Conservation (phyloP, 2,888 invertebrate genomes). For the Glyphotaelius pellucidus region DNA sequence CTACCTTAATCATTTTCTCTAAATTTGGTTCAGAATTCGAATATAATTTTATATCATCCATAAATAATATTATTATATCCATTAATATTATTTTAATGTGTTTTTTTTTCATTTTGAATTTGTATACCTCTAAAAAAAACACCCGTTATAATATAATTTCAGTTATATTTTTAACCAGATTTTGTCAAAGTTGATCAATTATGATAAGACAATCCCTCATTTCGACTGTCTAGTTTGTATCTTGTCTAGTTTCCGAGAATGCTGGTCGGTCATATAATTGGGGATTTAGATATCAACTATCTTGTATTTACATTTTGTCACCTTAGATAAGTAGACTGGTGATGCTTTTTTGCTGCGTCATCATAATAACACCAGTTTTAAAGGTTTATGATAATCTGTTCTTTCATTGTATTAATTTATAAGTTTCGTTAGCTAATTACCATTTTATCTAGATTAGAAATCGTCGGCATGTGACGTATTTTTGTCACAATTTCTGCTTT, state of each 20-base stretch:
- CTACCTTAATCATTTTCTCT: too few species aligned
- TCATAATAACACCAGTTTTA: background rate
- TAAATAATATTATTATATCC: too few species aligned
- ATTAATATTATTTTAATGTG: too few species aligned
- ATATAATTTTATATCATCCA: too few species aligned
- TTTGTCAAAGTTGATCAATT: background rate
- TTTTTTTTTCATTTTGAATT: too few species aligned
- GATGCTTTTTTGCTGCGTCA: background rate
- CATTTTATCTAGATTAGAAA: background rate
- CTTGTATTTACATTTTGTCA: background rate
- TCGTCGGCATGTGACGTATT: background rate
- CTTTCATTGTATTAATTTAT: too few species aligned
- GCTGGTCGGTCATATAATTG: background rate
- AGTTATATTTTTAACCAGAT: background rate
- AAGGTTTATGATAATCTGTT: background rate
- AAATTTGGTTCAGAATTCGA: too few species aligned
- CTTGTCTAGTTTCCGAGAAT: background rate
- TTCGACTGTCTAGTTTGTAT: too few species aligned
- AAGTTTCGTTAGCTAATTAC: background rate
- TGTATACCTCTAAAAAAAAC: too few species aligned
- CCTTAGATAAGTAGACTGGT: background rate
- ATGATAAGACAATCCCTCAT: background rate
- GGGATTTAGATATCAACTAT: background rate
- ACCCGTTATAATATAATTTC: too few species aligned
- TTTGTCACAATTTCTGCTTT: background rate